phyloP scores from a whole-genome alignment of 2,797 vertebrate species.

The Heliangelus exortis region DNA sequence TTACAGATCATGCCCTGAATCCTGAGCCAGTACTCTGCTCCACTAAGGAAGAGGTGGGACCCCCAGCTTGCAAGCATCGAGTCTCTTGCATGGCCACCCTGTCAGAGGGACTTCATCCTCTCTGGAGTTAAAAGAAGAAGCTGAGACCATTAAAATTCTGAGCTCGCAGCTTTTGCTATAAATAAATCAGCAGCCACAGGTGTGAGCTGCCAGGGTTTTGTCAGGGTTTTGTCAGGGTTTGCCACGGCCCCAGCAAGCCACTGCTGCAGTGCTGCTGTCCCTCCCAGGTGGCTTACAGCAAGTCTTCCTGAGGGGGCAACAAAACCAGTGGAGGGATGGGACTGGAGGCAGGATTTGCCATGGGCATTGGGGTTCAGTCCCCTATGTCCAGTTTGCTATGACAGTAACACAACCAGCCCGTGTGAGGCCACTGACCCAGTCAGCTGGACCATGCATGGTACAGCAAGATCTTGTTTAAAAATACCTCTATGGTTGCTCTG shows the following conservation, averaged over 20 bases:
- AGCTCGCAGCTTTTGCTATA: not conserved
- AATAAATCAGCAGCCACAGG: not conserved
- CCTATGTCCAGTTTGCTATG: not conserved
- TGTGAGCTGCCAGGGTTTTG: not conserved
- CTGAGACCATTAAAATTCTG: not conserved
- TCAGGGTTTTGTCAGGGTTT: not conserved
- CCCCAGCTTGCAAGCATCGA: not conserved
- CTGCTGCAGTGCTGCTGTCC: not conserved
- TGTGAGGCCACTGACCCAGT: not conserved
- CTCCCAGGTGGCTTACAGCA: fast-evolving
- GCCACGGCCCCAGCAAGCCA: not conserved
- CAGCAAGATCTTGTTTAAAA: not conserved
- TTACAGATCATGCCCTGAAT: not conserved
- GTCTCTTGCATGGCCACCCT: not conserved
- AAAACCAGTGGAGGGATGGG: not conserved
- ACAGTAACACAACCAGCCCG: not conserved
- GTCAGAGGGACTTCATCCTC: not conserved
- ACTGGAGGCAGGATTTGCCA: not conserved
- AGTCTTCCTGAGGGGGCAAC: not conserved
- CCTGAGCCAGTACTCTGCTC: not conserved
- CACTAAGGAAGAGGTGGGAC: not conserved
- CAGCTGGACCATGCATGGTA: not conserved
- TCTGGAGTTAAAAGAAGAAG: not conserved
- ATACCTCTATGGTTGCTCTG: not conserved
- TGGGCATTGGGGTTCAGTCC: not conserved